Evolutionary conservation across 2,888 invertebrate species (phyloP), one percentile per base, ranked within the genome.

Genomic region (Cheilosia variabilis): DNA sequence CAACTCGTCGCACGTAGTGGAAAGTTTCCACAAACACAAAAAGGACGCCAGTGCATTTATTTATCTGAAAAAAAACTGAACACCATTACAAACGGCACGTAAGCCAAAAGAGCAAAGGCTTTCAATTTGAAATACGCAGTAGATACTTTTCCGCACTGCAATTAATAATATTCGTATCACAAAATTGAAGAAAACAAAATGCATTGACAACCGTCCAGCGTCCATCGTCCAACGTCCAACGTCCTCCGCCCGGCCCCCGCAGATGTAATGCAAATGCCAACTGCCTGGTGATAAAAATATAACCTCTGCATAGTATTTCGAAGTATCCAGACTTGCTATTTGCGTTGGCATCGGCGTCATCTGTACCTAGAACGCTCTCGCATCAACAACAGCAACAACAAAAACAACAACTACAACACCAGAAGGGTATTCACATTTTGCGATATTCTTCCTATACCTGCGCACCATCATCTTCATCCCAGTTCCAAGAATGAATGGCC

Each of bases 381-480:
- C 52, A 27, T 31, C 41, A 50, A 24, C 50, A 47, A 2, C 68
- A 22, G 2, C n/a, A 19, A 19, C 19, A 19, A 2, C 27, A 27
- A 6, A 1, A 24, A 24, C 58, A 24, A 31, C 37, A 50, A 24
- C 47, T 27, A 1, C 68, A 47, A 19, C 37, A 41, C 2, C n/a
- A 17, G 24, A 53, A 77, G 77, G 77, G 63, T 77, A 69, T 73
- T 73, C 72, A 77, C 62, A 77, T 68, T 77, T 82, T 62, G 77
- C 78, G 73, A 63, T 78, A 69, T 73, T 78, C 63, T 43, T 77
- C 53, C 66, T 81, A 17, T 47, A 73, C 78, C 78, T 83, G 63
- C 62, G 34, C 58, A 47, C 27, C 52, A 65, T 9, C 71, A 65
- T 13, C 71, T 31, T 41, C 22, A 31, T 10, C 27, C 43, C 13